Evolutionary conservation across 2,888 invertebrate species (phyloP), one percentile per base, ranked within the genome.

Genomic region (Sipha maydis): DNA sequence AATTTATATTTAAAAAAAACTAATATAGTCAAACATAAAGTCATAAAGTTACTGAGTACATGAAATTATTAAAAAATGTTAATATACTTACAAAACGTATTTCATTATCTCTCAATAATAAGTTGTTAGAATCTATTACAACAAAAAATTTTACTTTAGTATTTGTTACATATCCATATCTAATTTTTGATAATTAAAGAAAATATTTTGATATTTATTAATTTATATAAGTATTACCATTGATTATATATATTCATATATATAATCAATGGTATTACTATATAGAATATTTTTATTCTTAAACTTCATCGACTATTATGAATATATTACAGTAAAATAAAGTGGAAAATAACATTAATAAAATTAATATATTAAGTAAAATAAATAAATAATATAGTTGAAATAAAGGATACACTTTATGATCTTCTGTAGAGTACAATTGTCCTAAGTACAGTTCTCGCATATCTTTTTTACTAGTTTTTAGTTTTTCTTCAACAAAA

Each of bases 91-190:
- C 97, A 91, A 96, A 96, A 92, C 97, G 94, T 21, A 99, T 97
- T 93, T 99, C 98, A 91, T 98, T 98, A 92, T 99, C 98, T 90
- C 98, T 93, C 77, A 98, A 93, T 28, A 96, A 95, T 90, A 96
- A 95, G 91, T 97, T 98, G 34, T 96, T 95, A 0, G 97, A 96
- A 92, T 98, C 98, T 3, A 98, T 95, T 61, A 98, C 96, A 89
- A 99, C 95, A 14, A 99, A 96, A 91, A 99, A 95, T 92, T 99
- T 99, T 17, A 98, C 96, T 93, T 96, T 96, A 0, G 98, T 98
- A 91, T 98, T 99, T n/a, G 98, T 98, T 17, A 98, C 97, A 92
- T 98, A 99, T 1, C 99, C 99, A 93, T 96, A 97, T 91, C 97
- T 97, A 67, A 48, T 90, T 83, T 41, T 93, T 67, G 69, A 69